phyloP scores from a whole-genome alignment of 1,140 invertebrate species.

The Trissolcus basalis region DNA sequence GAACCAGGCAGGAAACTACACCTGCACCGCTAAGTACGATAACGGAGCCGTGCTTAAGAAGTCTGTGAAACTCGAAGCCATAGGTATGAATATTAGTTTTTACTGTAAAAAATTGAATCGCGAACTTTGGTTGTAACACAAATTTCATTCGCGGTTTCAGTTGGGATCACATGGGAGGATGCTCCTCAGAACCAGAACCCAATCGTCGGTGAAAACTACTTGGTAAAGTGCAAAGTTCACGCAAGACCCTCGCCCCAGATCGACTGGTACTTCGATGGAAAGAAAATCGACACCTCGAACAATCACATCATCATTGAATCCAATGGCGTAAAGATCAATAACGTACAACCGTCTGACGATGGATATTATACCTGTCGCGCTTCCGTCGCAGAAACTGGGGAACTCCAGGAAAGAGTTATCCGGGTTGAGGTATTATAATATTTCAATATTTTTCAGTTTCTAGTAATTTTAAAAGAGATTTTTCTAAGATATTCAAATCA shows the following conservation, averaged over 20 bases:
- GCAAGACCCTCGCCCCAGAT: conserved; percentile 89
- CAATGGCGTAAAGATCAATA: conserved; percentile 86
- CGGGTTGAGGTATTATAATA: conserved; percentile 85
- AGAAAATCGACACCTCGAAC: conserved; percentile 76
- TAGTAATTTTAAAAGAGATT: no score
- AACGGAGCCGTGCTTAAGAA: conserved; percentile 80
- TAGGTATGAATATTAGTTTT: conserved; percentile 15
- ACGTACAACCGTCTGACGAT: conserved; percentile 87
- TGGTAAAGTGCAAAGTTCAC: conserved; percentile 88
- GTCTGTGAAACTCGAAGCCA: conserved; percentile 82
- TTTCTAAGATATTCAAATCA: no score
- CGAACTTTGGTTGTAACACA: background rate
- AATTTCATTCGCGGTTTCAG: conserved; percentile 74
- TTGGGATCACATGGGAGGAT: conserved; percentile 89
- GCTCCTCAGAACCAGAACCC: conserved; percentile 90
- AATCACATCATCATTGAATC: conserved; percentile 84
- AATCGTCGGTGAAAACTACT: conserved; percentile 84
- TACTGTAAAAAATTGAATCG: conserved; percentile 8
- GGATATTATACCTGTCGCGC: conserved; percentile 90
- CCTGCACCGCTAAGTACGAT: conserved; percentile 87
- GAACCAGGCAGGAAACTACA: conserved; percentile 87
- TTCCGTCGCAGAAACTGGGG: conserved; percentile 86
- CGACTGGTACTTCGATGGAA: conserved; percentile 88
- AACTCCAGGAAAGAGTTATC: conserved; percentile 84
- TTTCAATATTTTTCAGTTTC: no score